Conservation (phyloP, 1,140 invertebrate genomes). For the Agraylea sexmaculata region DNA sequence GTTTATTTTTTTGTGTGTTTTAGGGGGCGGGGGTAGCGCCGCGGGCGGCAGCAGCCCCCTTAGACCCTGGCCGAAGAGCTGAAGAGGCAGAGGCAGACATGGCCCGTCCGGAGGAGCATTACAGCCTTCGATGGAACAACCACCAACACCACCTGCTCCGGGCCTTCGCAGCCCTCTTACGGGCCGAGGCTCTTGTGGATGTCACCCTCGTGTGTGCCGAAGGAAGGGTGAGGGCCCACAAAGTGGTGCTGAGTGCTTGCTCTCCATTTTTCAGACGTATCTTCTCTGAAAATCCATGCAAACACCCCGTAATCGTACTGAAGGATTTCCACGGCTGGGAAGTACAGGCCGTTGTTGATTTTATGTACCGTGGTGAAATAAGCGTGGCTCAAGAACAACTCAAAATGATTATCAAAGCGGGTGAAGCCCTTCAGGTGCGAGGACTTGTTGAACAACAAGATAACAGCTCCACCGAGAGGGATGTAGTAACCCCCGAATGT, state of each 20-base stretch:
- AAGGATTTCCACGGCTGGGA: slow-evolving; percentile 81
- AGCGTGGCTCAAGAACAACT: slow-evolving; percentile 74
- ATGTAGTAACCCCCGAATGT: slow-evolving; percentile 39
- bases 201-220: slow-evolving; percentile 81
- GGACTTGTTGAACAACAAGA: slow-evolving; percentile 61
- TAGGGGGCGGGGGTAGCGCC: slow-evolving; percentile 7
- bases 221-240: slow-evolving; percentile 70
- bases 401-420: slow-evolving; percentile 68
- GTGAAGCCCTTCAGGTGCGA: slow-evolving; percentile 71
- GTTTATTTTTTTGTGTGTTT: too few relatives aligned
- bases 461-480: slow-evolving; percentile 31
- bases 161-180: slow-evolving; percentile 72
- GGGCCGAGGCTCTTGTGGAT: slow-evolving; percentile 75
- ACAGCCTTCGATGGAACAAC: slow-evolving; percentile 86
- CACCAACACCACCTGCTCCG: slow-evolving; percentile 76
- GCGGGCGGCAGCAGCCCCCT: slow-evolving; percentile 17
- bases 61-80: slow-evolving; percentile 30
- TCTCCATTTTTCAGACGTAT: slow-evolving; percentile 82
- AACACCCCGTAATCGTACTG: slow-evolving; percentile 82
- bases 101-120: slow-evolving; percentile 54
- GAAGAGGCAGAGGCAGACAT: slow-evolving; percentile 26
- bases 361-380: slow-evolving; percentile 87
- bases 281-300: slow-evolving; percentile 84
- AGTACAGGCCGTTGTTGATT: slow-evolving; percentile 77
- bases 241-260: slow-evolving; percentile 81